Percentiles rank a stretch among this genome's conserved stretches.
Evolutionary conservation across 2,113 vertebrate species (phyloP).

Genomic region (Bubalus kerabau): DNA sequence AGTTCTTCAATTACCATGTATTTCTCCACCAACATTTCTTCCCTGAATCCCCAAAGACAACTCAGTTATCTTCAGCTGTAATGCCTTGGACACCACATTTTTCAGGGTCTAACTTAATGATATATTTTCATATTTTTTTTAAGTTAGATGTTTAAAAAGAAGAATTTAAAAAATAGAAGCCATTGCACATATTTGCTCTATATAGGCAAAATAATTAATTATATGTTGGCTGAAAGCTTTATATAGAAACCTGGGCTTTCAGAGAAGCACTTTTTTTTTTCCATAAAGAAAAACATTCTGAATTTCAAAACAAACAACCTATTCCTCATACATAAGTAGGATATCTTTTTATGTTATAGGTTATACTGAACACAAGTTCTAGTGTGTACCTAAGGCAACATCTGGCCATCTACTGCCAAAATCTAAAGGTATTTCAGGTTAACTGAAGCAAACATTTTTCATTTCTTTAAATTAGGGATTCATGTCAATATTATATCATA

Average conservation of each 20-base stretch:
- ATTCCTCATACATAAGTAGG: not conserved
- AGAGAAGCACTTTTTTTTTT: fast-evolving
- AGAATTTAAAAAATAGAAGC: not conserved
- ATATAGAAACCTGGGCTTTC: not conserved
- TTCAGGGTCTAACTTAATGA: not conserved
- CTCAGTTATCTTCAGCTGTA: not conserved
- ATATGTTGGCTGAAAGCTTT: too few species aligned
- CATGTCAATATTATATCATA: not conserved
- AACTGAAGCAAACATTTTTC: not conserved
- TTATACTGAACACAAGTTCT: not conserved
- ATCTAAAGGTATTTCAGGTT: not conserved
- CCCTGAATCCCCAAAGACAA: not conserved
- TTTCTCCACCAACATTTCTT: not conserved
- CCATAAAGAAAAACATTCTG: not conserved
- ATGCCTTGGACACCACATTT: not conserved
- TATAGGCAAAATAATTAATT: not conserved
- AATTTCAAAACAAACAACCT: not conserved
- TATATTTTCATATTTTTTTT: not conserved
- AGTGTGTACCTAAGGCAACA: not conserved
- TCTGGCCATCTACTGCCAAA: not conserved
- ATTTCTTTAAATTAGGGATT: not conserved
- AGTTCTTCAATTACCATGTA: not conserved
- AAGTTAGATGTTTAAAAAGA: not conserved
- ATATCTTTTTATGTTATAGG: not conserved
- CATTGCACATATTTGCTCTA: not conserved